Percentiles rank a stretch among this genome's conserved stretches.
Evolutionary conservation across 2,113 vertebrate genomes (phyloP).

Genomic region (Tyto alba): DNA sequence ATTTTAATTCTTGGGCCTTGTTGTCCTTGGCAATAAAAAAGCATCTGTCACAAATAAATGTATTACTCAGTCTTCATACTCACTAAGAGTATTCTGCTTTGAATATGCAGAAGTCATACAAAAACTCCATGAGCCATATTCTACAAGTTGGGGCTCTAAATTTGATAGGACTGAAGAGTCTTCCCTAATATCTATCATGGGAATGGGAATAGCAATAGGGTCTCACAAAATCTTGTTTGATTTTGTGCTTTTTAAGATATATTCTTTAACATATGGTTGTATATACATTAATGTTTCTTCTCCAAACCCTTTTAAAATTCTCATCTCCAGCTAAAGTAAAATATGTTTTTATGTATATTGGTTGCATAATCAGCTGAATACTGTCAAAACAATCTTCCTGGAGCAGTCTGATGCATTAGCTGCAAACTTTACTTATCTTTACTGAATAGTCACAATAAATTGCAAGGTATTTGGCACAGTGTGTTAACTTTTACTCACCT

Average conservation of each 20-base stretch:
- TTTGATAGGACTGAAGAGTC: neutral
- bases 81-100: neutral
- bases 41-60: neutral
- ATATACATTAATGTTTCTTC: neutral
- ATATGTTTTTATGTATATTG: neutral
- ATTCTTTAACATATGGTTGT: neutral
- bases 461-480: neutral
- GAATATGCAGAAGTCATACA: neutral
- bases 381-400: neutral
- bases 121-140: neutral
- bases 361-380: neutral
- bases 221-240: neutral
- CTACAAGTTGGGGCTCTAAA: neutral
- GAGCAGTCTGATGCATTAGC: neutral
- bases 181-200: neutral
- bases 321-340: neutral
- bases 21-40: neutral
- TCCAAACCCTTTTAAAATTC: neutral
- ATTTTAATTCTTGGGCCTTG: neutral
- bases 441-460: neutral
- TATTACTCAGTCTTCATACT: neutral
- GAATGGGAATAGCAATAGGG: neutral
- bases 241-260: neutral
- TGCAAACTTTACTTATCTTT: neutral
- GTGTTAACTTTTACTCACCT: slow-evolving; percentile 72